phyloP scores from a whole-genome alignment of 1,140 invertebrate genomes.

The Panagrolaimus sp. region DNA sequence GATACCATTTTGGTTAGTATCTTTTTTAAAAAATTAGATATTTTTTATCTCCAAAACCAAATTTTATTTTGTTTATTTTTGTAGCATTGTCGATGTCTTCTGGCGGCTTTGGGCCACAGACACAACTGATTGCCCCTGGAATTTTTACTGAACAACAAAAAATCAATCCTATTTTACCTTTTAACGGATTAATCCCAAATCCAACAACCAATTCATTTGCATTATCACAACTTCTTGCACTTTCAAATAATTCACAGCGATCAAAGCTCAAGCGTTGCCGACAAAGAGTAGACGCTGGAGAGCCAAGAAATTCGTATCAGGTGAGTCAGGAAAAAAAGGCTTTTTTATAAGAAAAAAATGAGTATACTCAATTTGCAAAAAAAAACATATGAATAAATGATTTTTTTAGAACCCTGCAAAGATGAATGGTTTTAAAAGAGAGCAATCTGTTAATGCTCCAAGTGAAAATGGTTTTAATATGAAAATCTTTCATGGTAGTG shows the following conservation, averaged over 20 bases:
- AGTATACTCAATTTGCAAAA: no score
- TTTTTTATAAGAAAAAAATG: no score
- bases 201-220: background rate
- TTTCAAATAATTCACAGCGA: background rate
- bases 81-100: constrained; percentile 4
- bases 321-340: background rate
- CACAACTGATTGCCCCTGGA: constrained; percentile 1
- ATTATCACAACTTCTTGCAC: background rate
- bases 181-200: background rate
- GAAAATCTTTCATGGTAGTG: background rate
- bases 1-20: no score
- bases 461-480: constrained; percentile 8
- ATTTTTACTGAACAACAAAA: background rate
- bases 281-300: constrained; percentile 4
- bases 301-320: constrained; percentile 10
- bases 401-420: constrained; percentile 8
- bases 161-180: background rate
- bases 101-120: background rate
- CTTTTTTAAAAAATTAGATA: no score
- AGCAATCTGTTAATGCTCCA: background rate
- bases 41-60: no score
- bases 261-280: constrained; percentile 6
- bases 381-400: no score
- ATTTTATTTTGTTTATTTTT: no score
- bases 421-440: constrained; percentile 5